Evolutionary conservation across 2,888 invertebrate species (phyloP), one percentile per base, ranked within the genome.

Genomic region (Patella caerulea): DNA sequence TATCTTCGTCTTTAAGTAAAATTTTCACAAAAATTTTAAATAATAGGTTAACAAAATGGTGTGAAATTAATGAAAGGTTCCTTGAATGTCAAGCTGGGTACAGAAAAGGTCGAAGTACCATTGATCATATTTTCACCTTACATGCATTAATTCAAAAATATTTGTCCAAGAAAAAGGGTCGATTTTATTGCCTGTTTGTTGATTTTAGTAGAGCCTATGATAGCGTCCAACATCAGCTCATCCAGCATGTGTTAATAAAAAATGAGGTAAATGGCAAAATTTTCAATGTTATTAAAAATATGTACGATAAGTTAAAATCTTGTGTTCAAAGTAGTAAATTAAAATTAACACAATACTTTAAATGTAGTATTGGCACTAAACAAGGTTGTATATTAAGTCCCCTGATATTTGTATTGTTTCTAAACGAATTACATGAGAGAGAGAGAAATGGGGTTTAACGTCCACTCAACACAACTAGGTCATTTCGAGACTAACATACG

Each of bases 331-430:
- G 12, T 14, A 34, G 45, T 72, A 72, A 72, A 65, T 17, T 65
- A 12, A 34, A 19, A 15, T 59, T 74, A 45, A 74, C 74, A 17
- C 34, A 74, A 19, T 19, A 29, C 45, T 74, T 74, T n/a, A 17
- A 56, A 34, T 76, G 72, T 65, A 45, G 29, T 55, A 76, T 76
- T 72, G 76, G 72, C 17, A 72, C 72, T n/a, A 53, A 72, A 34
- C 76, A 76, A 65, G 76, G 72, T 11, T 76, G 76, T 45, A 65
- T 19, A 24, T 65, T 65, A n/a, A 65, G 65, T 65, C n/a, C 65
- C 24, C 24, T 65, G 24, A 19, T 65, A 65, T 72, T 72, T 15
- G 52, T 34, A 19, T 24, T 76, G 19, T 76, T 76, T 59, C 65
- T 75, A 34, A 75, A 75, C 52, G 75, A 69, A n/a, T 53, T 71